These are phyloP conservation scores for Salvator merianae DNA, from an alignment of 2,113 vertebrate species.

Conservation along the genomic window DNA sequence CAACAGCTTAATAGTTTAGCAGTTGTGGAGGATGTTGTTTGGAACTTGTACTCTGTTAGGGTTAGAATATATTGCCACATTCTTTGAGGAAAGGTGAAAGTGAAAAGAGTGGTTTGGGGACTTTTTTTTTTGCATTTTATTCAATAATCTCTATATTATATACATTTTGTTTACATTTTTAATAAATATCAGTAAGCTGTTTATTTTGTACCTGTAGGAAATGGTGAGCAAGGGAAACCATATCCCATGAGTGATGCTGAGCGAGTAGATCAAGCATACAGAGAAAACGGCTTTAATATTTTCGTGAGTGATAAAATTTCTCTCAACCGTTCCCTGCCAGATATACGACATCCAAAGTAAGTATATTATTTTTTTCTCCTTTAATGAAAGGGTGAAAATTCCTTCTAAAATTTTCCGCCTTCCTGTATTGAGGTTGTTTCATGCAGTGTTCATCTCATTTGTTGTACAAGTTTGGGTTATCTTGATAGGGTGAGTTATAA, in stretches of 20 bases:
- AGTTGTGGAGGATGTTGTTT: conserved; percentile 19
- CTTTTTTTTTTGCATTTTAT: too few species aligned
- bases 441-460: neutral
- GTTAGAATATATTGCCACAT: neutral
- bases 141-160: too few species aligned
- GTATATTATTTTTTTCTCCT: conserved; percentile 73
- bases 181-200: neutral
- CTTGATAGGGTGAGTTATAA: neutral
- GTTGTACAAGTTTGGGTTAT: neutral
- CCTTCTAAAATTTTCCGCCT: neutral
- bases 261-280: conserved; percentile 91
- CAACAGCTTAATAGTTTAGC: neutral
- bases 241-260: conserved; percentile 90
- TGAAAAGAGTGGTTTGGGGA: conserved; percentile 15
- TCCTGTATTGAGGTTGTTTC: neutral
- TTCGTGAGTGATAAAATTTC: conserved; percentile 97
- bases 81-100: neutral
- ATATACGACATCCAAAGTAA: conserved; percentile 96
- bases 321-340: conserved; percentile 93
- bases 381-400: neutral
- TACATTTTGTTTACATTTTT: too few species aligned
- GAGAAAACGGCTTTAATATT: conserved; percentile 98
- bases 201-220: conserved; percentile 75
- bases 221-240: conserved; percentile 92
- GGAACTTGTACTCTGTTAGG: conserved; percentile 20